Base-by-base conservation (phyloP, 2,888 invertebrate species). In the Apamea sordens region DNA sequence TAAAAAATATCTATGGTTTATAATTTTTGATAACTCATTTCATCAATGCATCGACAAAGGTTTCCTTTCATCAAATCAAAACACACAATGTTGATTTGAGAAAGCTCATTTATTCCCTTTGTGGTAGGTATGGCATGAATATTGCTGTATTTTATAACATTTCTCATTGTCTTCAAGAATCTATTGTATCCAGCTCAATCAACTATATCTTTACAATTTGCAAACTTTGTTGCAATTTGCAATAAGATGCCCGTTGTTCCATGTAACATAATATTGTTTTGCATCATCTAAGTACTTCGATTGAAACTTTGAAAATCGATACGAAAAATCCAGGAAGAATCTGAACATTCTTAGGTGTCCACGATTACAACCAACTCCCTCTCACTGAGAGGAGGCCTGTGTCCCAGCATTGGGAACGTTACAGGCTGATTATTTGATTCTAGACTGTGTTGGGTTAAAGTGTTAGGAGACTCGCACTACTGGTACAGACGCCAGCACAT, bases 101-200 rank as follows among this genome's bases (percentile, higher is more conserved):
- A 67, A 77, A 68, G 47, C 36, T 59, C 18, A 59, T 59, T 47
- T 44, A 64, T 59, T 59, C 56, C n/a, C n/a, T 56, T 56, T 56
- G 24, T 56, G 24, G 24, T 24, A 10, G 24, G 24, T 24, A 10
- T 24, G 10, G 56, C 24, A 24, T 56, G 56, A 56, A 56, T 56
- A 24, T 56, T 56, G 24, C 24, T 24, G 11, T 56, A 56, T 56
- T 24, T 56, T 56, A 56, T 10, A 56, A 56, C 24, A 56, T 24
- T 56, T 56, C 56, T 56, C 4, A 56, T 11, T 56, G 10, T 56
- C 56, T 56, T 56, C 56, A 56, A 24, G 56, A 24, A 10, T 24
- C 10, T 24, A 24, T 24, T 56, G 24, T 24, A 24, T 8, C 3
- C 10, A 5, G n/a, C 59, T n/a, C n/a, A n/a, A n/a, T 56, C n/a